Conservation (phyloP, 2,113 vertebrate species). For the Elephantulus edwardii region DNA sequence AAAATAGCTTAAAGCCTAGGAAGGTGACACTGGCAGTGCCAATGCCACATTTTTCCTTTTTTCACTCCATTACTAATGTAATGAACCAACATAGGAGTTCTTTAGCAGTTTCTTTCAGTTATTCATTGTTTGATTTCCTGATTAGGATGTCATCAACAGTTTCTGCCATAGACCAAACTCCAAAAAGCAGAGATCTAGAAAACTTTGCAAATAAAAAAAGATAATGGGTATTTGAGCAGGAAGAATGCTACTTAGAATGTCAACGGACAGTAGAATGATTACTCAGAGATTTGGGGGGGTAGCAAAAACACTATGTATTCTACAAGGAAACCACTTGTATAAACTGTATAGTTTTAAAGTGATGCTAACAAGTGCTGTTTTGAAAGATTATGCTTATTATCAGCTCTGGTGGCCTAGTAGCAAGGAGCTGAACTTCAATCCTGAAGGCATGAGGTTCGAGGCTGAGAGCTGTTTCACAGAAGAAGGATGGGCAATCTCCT, state of each 20-base stretch:
- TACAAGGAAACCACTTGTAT: background rate
- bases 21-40: slow-evolving; percentile 23
- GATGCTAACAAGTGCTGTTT: background rate
- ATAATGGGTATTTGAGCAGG: background rate
- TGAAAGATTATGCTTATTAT: background rate
- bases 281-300: background rate
- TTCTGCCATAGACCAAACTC: background rate
- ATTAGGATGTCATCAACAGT: background rate
- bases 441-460: too few relatives aligned
- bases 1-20: background rate
- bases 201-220: background rate
- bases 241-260: background rate
- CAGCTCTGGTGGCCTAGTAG: too few relatives aligned
- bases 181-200: background rate
- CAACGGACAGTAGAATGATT: background rate
- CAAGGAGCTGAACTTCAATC: too few relatives aligned
- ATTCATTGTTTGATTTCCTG: background rate
- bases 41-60: background rate
- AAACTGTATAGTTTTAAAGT: background rate
- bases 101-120: slow-evolving; percentile 21
- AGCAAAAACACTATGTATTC: background rate
- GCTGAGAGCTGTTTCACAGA: too few relatives aligned
- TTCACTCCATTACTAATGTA: slow-evolving; percentile 56
- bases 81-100: background rate
- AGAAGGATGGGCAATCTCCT: too few relatives aligned